Conservation (phyloP, 2,888 invertebrate genomes). For the Agonopterix arenella region DNA sequence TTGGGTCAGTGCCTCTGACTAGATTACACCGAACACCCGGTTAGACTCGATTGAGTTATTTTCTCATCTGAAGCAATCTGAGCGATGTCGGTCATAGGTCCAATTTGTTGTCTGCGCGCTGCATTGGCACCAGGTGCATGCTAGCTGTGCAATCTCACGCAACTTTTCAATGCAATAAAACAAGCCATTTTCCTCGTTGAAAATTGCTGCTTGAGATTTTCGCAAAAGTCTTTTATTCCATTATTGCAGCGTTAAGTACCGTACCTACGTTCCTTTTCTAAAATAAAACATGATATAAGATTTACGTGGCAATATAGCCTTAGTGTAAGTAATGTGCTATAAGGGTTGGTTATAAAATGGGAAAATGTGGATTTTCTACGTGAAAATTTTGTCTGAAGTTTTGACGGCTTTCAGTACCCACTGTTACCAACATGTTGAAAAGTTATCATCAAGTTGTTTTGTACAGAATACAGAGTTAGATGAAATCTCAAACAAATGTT, state of each 20-base stretch:
- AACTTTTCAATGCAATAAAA: constrained; percentile 6
- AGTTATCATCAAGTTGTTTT: constrained; percentile 29
- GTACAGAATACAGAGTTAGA: constrained; percentile 27
- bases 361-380: too few relatives aligned
- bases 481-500: constrained; percentile 27
- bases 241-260: too few relatives aligned
- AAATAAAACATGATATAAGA: too few relatives aligned
- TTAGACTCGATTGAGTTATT: constrained; percentile 48
- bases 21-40: constrained; percentile 39
- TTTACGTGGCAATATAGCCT: too few relatives aligned
- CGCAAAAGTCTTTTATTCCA: too few relatives aligned
- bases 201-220: too few relatives aligned
- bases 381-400: constrained; percentile 24
- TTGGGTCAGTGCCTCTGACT: constrained; percentile 22
- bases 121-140: constrained; percentile 39
- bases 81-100: constrained; percentile 16
- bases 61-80: constrained; percentile 32
- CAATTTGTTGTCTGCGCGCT: constrained; percentile 16
- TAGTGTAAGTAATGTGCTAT: not conserved
- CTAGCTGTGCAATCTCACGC: constrained; percentile 17
- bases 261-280: too few relatives aligned
- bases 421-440: constrained; percentile 31
- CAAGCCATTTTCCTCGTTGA: not conserved
- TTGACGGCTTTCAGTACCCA: constrained; percentile 36
- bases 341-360: too few relatives aligned